Base-by-base conservation (phyloP, 2,113 vertebrate species). In the Odobenus rosmarus region DNA sequence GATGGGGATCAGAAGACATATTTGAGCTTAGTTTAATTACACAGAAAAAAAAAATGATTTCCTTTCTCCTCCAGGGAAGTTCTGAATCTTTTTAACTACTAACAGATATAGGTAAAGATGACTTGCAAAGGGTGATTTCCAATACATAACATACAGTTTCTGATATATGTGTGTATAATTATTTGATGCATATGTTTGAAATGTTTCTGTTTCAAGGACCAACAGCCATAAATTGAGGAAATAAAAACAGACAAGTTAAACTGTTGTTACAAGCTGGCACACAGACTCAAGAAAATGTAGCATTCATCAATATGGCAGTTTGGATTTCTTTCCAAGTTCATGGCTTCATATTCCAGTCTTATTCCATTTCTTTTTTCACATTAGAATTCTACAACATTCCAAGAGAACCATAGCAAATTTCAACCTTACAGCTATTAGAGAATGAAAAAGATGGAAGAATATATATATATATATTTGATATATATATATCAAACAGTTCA, bases 121-220 rank as follows among this genome's bases (percentile, higher is more conserved):
- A 26, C 80, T 93, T 76, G 6, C n/a, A 94, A 82, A 64, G 86
- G 36, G 21, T 90, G 72, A 64, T 31, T 62, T 96, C 98, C 96
- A 96, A 15, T 15, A 2, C 36, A 46, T 74, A 84, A n/a, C 69
- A 7, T 49, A 88, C 39, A 79, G 80, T 26, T 69, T 95, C 67
- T 89, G 93, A 90, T 93, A 39, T 94, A 64, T 49, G 8, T 79
- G 1, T 90, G 12, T 88, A 88, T 96, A 90, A 81, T 97, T 97
- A 95, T 96, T 96, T 79, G 39, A 90, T 67, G 18, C 62, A 36
- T 95, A 64, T 97, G 61, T 97, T 84, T 59, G 81, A 98, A 95
- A 79, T 61, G 81, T 97, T 81, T 98, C 93, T 83, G 81, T 96
- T 93, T 97, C 91, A 95, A 98, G 95, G 62, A 90, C 95, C 84